Evolutionary conservation across 2,888 invertebrate genomes (phyloP).

Genomic region (Eugnorisma glareosa): DNA sequence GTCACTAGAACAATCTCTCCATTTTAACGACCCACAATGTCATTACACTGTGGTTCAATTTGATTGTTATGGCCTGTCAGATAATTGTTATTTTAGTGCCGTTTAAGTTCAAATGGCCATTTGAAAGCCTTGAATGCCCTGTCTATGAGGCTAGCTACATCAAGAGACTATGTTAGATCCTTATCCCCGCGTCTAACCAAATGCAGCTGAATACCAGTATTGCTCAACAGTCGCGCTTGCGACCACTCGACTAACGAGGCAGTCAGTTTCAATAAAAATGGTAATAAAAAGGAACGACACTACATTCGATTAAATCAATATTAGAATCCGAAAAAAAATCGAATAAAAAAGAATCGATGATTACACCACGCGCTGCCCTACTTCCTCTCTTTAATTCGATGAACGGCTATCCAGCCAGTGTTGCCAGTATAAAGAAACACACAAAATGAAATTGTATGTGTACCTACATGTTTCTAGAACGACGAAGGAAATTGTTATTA

Average conservation of each 20-base stretch:
- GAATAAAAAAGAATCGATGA: slow-evolving; percentile 16
- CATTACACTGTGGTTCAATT: slow-evolving; percentile 33
- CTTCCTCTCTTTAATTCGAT: slow-evolving; percentile 54
- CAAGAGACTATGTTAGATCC: background rate
- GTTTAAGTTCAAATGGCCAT: slow-evolving; percentile 27
- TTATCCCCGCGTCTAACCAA: background rate
- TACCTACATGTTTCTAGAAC: slow-evolving; percentile 43
- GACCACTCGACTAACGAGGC: background rate
- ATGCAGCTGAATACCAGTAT: background rate
- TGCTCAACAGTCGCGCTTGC: background rate
- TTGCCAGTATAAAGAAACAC: slow-evolving; percentile 53
- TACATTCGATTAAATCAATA: slow-evolving; percentile 23
- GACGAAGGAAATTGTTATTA: slow-evolving; percentile 56
- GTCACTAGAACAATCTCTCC: slow-evolving; percentile 8
- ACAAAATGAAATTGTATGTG: slow-evolving; percentile 56
- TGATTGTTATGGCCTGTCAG: slow-evolving; percentile 39
- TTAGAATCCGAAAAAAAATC: slow-evolving; percentile 7
- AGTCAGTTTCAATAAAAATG: background rate
- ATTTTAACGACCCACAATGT: slow-evolving; percentile 17
- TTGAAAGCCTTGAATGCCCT: background rate
- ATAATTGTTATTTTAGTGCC: slow-evolving; percentile 23
- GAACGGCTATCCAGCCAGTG: slow-evolving; percentile 42
- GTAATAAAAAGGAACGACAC: background rate
- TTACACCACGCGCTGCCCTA: slow-evolving; percentile 9
- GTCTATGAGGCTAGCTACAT: background rate